These are phyloP conservation scores for Cataglyphis rosenhaueri DNA, from an alignment of 2,888 invertebrate genomes.

Conservation along the genomic window DNA sequence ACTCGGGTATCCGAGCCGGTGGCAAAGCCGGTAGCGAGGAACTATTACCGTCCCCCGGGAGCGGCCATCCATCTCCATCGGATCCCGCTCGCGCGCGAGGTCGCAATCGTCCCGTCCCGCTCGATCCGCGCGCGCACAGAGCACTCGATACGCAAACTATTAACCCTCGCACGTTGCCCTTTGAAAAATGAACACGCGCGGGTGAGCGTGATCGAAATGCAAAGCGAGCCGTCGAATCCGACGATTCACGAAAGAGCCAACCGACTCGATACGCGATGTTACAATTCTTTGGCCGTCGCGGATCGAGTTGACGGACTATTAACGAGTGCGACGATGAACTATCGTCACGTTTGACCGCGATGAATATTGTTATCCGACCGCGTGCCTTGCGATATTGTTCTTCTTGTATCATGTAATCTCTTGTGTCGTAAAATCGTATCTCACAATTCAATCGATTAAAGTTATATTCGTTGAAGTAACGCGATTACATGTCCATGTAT, in stretches of 20 bases:
- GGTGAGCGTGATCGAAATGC: conserved; percentile 68
- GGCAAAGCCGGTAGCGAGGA: conserved; percentile 65
- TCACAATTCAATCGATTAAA: neutral
- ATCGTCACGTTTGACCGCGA: conserved; percentile 33
- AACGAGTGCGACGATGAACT: conserved; percentile 45
- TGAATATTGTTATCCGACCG: conserved; percentile 31
- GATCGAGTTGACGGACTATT: conserved; percentile 38
- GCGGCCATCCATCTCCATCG: conserved; percentile 84
- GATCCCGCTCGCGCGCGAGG: conserved; percentile 81
- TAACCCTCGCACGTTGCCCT: conserved; percentile 70
- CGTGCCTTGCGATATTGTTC: neutral
- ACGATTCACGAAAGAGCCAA: neutral
- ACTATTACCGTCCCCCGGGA: conserved; percentile 83
- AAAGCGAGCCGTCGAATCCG: conserved; percentile 28
- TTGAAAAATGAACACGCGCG: conserved; percentile 70
- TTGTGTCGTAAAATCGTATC: neutral
- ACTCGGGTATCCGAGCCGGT: conserved; percentile 51
- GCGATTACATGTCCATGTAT: neutral
- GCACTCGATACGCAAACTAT: conserved; percentile 78
- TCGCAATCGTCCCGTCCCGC: conserved; percentile 77
- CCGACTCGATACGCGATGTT: neutral
- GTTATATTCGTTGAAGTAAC: neutral
- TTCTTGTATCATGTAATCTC: neutral
- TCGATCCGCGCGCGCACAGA: conserved; percentile 69
- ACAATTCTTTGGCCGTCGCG: conserved; percentile 26